A percentile compares a stretch with the other conserved stretches of the same genome.
These are phyloP conservation scores for Leptinotarsa texana DNA, from an alignment of 1,140 invertebrate species.

Conservation along the genomic window DNA sequence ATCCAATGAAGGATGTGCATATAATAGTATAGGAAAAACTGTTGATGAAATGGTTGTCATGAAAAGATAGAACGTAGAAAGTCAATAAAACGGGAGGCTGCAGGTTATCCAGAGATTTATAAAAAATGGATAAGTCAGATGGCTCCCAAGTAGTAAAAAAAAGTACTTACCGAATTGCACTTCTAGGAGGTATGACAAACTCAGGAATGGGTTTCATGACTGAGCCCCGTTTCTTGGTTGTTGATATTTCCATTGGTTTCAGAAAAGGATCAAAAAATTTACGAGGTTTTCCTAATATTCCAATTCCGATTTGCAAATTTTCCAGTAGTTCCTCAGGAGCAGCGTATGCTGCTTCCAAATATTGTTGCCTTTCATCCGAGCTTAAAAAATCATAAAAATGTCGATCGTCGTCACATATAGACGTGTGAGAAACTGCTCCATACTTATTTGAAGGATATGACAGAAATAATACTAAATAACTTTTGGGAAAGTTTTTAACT, in stretches of 20 bases:
- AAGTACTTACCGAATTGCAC: background rate
- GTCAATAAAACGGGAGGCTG: too few species aligned
- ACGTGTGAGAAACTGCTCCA: too few species aligned
- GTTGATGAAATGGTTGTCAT: too few species aligned
- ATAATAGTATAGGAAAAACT: too few species aligned
- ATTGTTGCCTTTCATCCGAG: slow-evolving; percentile 42
- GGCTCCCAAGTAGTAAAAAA: too few species aligned
- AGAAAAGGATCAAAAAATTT: slow-evolving; percentile 47
- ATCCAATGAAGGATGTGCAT: too few species aligned
- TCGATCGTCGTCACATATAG: background rate
- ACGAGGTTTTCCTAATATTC: slow-evolving; percentile 50
- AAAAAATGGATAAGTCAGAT: too few species aligned
- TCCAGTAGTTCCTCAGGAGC: slow-evolving; percentile 50
- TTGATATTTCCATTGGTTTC: slow-evolving; percentile 45
- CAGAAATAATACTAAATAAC: too few species aligned
- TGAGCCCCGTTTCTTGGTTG: slow-evolving; percentile 36
- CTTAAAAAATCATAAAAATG: slow-evolving; percentile 26
- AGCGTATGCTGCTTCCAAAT: slow-evolving; percentile 48
- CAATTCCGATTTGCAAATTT: slow-evolving; percentile 45
- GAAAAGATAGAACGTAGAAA: too few species aligned
- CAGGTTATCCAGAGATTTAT: too few species aligned
- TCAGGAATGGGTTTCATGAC: slow-evolving; percentile 38
- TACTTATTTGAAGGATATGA: too few species aligned
- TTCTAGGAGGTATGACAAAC: slow-evolving; percentile 34
- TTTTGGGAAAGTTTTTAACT: too few species aligned